These are phyloP conservation scores for Chloroceryle inda DNA, from an alignment of 2,797 vertebrate genomes.

Conservation along the genomic window DNA sequence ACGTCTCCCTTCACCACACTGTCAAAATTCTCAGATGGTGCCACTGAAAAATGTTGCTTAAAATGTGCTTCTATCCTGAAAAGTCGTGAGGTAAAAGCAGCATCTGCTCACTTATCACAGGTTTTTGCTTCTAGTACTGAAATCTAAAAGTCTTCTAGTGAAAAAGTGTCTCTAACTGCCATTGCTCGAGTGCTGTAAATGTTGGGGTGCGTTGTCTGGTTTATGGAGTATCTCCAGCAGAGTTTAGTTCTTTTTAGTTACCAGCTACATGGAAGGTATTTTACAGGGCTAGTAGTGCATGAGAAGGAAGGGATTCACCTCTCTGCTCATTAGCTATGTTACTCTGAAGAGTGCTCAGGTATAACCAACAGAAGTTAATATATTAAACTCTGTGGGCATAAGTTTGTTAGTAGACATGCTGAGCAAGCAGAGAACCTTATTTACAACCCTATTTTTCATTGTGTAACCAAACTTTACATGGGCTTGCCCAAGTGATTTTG, in stretches of 20 bases:
- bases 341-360: neutral
- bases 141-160: neutral
- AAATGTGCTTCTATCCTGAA: neutral
- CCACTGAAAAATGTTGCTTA: neutral
- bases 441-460: neutral
- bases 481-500: neutral
- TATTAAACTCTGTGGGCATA: neutral
- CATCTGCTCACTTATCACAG: neutral
- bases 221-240: neutral
- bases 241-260: neutral
- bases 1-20: neutral
- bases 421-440: neutral
- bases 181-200: neutral
- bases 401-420: neutral
- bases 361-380: neutral
- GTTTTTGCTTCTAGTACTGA: neutral
- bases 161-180: neutral
- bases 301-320: neutral
- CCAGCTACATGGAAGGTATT: neutral
- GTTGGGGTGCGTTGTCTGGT: neutral
- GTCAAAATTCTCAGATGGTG: conserved; percentile 1
- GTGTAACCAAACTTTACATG: neutral
- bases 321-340: neutral
- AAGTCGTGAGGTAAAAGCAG: neutral
- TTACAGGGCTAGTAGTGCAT: neutral